Base-by-base conservation (phyloP, 2,888 invertebrate genomes). In the Thymelicus sylvestris region DNA sequence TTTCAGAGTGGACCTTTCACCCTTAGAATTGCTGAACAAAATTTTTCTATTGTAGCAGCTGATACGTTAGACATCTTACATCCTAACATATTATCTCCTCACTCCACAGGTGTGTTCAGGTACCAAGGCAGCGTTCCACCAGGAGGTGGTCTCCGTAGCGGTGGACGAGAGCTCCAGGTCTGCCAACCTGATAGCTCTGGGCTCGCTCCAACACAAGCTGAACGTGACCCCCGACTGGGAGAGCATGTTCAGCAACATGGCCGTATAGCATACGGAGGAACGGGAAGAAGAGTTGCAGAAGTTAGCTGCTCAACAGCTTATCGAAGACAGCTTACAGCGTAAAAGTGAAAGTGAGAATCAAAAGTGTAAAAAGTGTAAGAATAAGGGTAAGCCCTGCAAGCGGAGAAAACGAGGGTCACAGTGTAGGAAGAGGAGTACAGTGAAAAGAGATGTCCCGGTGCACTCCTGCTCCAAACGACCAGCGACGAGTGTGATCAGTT, bases 221-320 rank as follows among this genome's bases (percentile, higher is more conserved):
- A 94, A 92, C 73, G 86, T 95, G 6, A 92, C 94, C 0, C 95
- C 95, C 0, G 94, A 95, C 76, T 95, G 95, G 95, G 91, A 94
- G 71, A 71, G 82, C 4, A 80, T 94, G 84, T 91, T 94, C 71
- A 78, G 78, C 6, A 83, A 90, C 39, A 83, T 89, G 81, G 74
- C 82, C 1, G 78, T 84, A 61, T 71, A 71, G 70, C 70, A 61
- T 57, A 39, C 55, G 67, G 67, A 62, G 7, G 55, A 41, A 31
- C 13, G 10, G 31, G 39, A 13, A n/a, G 19, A 48, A 19, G 55
- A 63, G 24, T 55, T 57, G 7, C 13, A n/a, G 6, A 10, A 48
- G 31, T 31, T 31, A 31, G 31, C 31, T 31, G 31, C 1, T 31
- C 2, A 31, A 31, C 31, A 31, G 31, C 31, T 31, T 15, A 7